These are phyloP conservation scores for Florisuga fusca DNA, from an alignment of 2,797 vertebrate species.

Conservation along the genomic window DNA sequence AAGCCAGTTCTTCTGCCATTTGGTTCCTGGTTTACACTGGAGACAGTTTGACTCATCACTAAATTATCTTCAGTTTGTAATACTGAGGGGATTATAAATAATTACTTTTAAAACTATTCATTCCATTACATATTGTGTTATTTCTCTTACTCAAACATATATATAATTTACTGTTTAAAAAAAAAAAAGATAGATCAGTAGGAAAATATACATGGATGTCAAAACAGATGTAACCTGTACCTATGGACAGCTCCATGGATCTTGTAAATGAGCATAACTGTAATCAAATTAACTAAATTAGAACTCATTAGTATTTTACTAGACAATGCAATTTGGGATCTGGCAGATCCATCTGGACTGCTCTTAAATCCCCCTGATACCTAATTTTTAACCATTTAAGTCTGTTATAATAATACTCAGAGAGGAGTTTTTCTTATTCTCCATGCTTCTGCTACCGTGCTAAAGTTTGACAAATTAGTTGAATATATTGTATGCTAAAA, in stretches of 20 bases:
- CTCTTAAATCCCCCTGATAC: background rate
- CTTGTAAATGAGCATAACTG: background rate
- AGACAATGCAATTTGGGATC: background rate
- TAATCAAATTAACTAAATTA: background rate
- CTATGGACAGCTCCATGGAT: background rate
- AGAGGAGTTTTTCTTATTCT: background rate
- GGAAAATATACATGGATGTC: background rate
- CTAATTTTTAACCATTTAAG: background rate
- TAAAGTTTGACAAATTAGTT: background rate
- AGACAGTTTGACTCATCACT: constrained; percentile 7
- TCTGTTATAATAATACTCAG: background rate
- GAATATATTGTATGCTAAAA: background rate
- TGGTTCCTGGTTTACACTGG: constrained; percentile 19
- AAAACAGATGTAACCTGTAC: background rate
- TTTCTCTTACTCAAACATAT: background rate
- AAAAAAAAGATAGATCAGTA: background rate
- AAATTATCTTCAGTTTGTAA: constrained; percentile 31
- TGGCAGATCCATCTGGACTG: background rate
- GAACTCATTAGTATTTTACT: background rate
- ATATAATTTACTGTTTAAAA: background rate
- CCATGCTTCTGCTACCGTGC: background rate
- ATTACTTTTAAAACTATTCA: background rate
- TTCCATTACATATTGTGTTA: background rate
- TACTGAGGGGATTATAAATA: background rate
- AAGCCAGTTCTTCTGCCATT: constrained; percentile 25